Evolutionary conservation across 1,140 invertebrate genomes (phyloP).

Genomic region (Coboldia fuscipes): DNA sequence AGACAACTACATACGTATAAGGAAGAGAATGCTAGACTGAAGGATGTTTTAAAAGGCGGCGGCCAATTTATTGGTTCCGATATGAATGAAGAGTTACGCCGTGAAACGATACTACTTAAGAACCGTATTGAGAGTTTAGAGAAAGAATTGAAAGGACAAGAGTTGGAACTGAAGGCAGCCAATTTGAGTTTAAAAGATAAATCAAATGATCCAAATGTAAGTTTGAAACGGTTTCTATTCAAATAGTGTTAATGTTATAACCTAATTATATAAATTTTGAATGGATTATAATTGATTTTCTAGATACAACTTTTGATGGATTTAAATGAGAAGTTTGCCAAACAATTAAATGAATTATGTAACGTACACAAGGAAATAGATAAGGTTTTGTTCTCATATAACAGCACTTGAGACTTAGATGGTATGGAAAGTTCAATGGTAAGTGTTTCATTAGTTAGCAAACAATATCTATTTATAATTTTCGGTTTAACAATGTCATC

Average conservation of each 20-base stretch:
- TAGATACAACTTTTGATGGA: conserved; percentile 18
- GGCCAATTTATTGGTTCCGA: conserved; percentile 4
- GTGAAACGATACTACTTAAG: conserved; percentile 17
- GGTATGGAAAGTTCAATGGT: neutral
- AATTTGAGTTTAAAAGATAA: conserved; percentile 18
- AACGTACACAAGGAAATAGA: conserved; percentile 32
- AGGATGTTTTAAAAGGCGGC: conserved; percentile 23
- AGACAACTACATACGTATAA: conserved; percentile 87
- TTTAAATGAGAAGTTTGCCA: conserved; percentile 16
- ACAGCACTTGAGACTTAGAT: conserved; percentile 20
- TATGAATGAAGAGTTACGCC: conserved; percentile 15
- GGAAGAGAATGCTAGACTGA: conserved; percentile 82
- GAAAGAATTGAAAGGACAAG: conserved; percentile 17
- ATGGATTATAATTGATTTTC: neutral
- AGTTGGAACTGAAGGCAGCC: conserved; percentile 18
- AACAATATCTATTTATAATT: neutral
- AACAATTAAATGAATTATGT: conserved; percentile 15
- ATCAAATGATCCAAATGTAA: conserved; percentile 18
- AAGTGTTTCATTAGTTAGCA: neutral
- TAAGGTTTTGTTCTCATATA: conserved; percentile 17
- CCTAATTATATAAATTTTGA: neutral
- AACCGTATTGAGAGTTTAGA: conserved; percentile 17
- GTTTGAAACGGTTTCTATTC: neutral
- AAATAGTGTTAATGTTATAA: neutral
- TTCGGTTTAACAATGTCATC: neutral